Evolutionary conservation across 2,797 vertebrate species (phyloP), one percentile per base, ranked within the genome.

Genomic region (Corythornis leucogaster): DNA sequence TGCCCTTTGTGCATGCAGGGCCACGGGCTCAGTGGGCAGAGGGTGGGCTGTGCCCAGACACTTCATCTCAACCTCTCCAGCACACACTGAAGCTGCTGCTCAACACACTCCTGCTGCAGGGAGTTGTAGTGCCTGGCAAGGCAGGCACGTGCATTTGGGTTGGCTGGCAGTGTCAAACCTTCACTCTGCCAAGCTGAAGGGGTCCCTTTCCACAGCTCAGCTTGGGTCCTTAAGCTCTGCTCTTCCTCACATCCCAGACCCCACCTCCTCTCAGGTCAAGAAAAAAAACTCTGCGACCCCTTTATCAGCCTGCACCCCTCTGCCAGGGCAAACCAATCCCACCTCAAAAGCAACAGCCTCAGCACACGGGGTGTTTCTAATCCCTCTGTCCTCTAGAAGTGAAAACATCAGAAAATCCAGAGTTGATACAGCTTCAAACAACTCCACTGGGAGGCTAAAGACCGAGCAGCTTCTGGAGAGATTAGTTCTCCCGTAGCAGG

Each of bases 391-490:
- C 80, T 88, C 85, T 0, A 70, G 48, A 87, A 92, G 38, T 7
- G 53, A 70, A 93, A 87, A 92, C 57, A 92, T 62, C 87, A 91
- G 74, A 93, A 91, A 92, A 63, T 25, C 38, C 64, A 42, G 83
- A 92, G 78, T 89, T 90, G 86, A 57, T 38, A 30, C 0, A 0
- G 63, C 94, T 96, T 91, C 92, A 89, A 89, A 89, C 85, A 55
- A 35, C 92, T 89, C 85, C 33, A 62, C 85, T 12, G 53, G 80
- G 42, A 80, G 42, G 68, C 91, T 54, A 17, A 84, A 91, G 74
- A 53, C 66, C 1, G 5, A 81, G 69, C 24, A 8, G 83, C 77
- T 81, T 85, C 80, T 66, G 20, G 83, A 92, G 80, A 94, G 94
- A 95, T 91, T 83, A 91, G 63, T 78, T 84, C 53, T 93, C 80